Base-by-base conservation (phyloP, 2,888 invertebrate species). In the Drosophila rellima region DNA sequence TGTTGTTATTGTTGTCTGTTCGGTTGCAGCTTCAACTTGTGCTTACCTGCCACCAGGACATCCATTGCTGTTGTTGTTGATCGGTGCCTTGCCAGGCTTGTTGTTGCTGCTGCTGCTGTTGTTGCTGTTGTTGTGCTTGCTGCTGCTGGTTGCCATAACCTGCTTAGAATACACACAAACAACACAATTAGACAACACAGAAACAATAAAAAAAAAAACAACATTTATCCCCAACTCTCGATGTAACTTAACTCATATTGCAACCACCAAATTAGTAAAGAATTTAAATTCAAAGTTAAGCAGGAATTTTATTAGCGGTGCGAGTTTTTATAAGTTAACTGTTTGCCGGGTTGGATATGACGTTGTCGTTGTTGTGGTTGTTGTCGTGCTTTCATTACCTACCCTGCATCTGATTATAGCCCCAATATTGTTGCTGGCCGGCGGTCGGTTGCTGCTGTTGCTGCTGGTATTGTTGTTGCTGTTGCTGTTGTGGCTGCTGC, bases 11-110 rank as follows among this genome's bases (percentile, higher is more conserved):
- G 18, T 5, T 11, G 11, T 18, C 11, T n/a, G 4, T 20, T 35
- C n/a, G 3, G 2, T 3, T 50, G 17, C 7, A 11, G 4, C n/a
- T 8, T 7, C 37, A 15, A 10, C 6, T 45, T n/a, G 1, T 29
- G 61, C 74, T 74, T 81, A 92, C 92, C 91, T 92, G 92, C 91
- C 92, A 92, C 92, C 92, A 92, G 78, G 91, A 88, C 90, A 91
- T 90, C 92, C 92, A 92, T 72, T 92, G 91, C 47, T 92, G 92
- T 71, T 92, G 92, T 70, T 92, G 84, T 50, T 79, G 92, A 80
- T 92, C 92, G 44, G 91, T 89, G 63, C 80, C 80, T 69, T 90
- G 87, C 92, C 92, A 92, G 57, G 91, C 86, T 60, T 90, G 91
- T 69, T 91, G 91, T 61, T 89, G 87, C 57, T 91, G 90, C 56